These are phyloP conservation scores for Pachyuromys duprasi DNA, from an alignment of 2,797 vertebrate genomes.

Conservation along the genomic window DNA sequence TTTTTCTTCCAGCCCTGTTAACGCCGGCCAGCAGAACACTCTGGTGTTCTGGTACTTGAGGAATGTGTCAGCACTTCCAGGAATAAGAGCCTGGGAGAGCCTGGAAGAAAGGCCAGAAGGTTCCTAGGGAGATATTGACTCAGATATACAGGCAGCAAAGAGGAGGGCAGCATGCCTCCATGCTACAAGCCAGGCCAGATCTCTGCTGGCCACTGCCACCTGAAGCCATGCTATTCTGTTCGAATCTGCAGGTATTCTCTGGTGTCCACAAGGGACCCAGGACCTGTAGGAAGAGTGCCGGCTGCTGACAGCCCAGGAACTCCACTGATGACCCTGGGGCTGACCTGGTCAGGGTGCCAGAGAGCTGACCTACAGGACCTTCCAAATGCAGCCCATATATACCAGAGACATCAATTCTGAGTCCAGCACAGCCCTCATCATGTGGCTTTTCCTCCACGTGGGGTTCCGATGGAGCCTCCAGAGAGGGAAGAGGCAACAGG, in stretches of 20 bases:
- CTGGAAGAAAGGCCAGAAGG: neutral
- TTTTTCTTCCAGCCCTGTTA: neutral
- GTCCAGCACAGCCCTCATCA: fast-evolving
- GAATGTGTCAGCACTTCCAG: neutral
- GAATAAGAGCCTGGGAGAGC: neutral
- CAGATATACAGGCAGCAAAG: neutral
- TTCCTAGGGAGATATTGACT: neutral
- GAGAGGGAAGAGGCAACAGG: neutral
- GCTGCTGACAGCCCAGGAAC: neutral
- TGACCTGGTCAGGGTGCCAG: neutral
- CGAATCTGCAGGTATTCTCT: fast-evolving
- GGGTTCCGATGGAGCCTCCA: neutral
- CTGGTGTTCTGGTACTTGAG: neutral
- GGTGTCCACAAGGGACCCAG: neutral
- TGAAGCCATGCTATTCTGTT: fast-evolving
- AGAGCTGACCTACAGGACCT: too few species aligned
- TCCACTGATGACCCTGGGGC: neutral
- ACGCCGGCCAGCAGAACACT: neutral
- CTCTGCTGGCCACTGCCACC: fast-evolving
- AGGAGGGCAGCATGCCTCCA: neutral
- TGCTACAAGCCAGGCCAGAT: fast-evolving
- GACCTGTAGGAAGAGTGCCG: neutral
- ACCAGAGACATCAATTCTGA: neutral
- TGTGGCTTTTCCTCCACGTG: fast-evolving
- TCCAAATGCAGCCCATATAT: neutral